Evolutionary conservation across 2,113 vertebrate genomes (phyloP).

Genomic region (Bujurquina vittata): DNA sequence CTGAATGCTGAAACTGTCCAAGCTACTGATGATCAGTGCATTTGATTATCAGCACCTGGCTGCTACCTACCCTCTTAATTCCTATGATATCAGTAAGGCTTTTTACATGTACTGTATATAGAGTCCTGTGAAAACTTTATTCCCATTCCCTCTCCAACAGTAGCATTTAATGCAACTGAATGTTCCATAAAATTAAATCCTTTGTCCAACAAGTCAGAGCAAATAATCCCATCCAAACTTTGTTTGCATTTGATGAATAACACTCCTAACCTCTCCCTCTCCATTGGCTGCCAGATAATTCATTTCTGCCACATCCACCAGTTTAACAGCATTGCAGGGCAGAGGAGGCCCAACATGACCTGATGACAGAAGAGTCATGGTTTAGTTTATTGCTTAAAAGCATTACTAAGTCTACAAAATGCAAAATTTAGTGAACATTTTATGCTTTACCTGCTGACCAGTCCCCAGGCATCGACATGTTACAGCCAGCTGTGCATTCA

Average conservation of each 20-base stretch:
- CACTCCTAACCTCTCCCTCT: constrained; percentile 90
- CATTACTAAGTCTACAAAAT: neutral
- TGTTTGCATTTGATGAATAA: neutral
- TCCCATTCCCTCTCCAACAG: neutral
- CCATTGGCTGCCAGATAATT: constrained; percentile 91
- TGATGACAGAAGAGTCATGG: constrained; percentile 50
- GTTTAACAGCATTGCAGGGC: constrained; percentile 90
- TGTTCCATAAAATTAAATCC: neutral
- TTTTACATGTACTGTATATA: neutral
- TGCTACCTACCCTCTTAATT: neutral
- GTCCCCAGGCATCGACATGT: constrained; percentile 90
- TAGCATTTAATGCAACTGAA: neutral
- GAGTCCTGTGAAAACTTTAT: neutral
- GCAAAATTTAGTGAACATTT: neutral
- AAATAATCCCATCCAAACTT: neutral
- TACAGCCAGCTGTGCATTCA: constrained; percentile 93
- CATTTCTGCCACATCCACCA: constrained; percentile 96
- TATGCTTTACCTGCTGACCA: constrained; percentile 90
- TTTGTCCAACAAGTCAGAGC: neutral
- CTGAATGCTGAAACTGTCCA: neutral
- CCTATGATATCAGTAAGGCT: neutral
- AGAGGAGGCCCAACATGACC: constrained; percentile 95
- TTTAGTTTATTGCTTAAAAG: neutral
- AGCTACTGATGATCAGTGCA: neutral
- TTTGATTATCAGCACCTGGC: neutral